Evolutionary conservation across 2,113 vertebrate species (phyloP).

Genomic region (Pachypanchax playfairii): DNA sequence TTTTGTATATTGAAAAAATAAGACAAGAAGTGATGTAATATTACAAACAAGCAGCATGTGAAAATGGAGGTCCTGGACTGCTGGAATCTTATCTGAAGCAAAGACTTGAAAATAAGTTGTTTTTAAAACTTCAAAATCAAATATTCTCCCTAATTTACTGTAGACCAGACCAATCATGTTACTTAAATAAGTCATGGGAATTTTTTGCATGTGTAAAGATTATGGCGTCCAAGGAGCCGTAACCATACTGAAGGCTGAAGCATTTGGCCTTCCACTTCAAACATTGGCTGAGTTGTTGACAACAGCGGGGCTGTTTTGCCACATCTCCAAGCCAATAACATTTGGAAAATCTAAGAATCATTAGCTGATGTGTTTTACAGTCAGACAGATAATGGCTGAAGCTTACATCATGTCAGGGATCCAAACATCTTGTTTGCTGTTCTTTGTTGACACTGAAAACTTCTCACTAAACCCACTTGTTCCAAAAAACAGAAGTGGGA

Average conservation of each 20-base stretch:
- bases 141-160: neutral
- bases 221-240: slow-evolving; percentile 10
- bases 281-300: slow-evolving; percentile 46
- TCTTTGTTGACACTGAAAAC: slow-evolving; percentile 38
- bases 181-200: slow-evolving; percentile 46
- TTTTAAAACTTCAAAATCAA: neutral
- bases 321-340: slow-evolving; percentile 45
- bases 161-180: slow-evolving; percentile 5
- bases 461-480: slow-evolving; percentile 25
- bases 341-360: slow-evolving; percentile 43
- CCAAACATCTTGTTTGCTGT: slow-evolving; percentile 55
- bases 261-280: slow-evolving; percentile 46
- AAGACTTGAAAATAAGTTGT: no score
- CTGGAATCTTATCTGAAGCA: no score
- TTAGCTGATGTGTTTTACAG: slow-evolving; percentile 50
- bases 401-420: slow-evolving; percentile 43
- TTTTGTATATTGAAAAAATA: no score
- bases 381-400: slow-evolving; percentile 65
- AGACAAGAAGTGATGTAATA: no score
- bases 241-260: slow-evolving; percentile 36
- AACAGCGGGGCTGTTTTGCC: slow-evolving; percentile 19
- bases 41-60: no score
- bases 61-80: no score
- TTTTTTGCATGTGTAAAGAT: slow-evolving; percentile 19
- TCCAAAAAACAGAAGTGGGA: slow-evolving; percentile 42